Percentiles rank a stretch among this genome's conserved stretches.
phyloP scores from a whole-genome alignment of 2,888 invertebrate genomes.

The Zygogramma bicolorata region DNA sequence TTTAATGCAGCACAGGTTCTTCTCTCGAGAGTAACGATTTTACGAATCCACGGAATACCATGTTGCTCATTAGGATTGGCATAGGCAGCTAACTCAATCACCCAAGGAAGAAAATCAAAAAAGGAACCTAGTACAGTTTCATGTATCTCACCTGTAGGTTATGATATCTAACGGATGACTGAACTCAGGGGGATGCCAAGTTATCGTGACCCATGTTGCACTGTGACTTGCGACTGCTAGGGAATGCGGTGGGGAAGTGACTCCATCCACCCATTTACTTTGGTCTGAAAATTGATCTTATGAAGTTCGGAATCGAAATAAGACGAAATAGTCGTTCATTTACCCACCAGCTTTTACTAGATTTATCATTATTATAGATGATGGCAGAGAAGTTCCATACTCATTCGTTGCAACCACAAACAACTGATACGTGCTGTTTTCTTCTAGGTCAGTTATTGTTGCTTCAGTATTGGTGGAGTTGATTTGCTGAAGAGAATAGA shows the following conservation, averaged over 20 bases:
- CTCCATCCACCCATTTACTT: conserved; percentile 71
- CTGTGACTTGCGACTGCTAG: conserved; percentile 83
- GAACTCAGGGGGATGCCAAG: conserved; percentile 89
- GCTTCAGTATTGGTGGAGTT: conserved; percentile 76
- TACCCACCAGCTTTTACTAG: conserved; percentile 71
- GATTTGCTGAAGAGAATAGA: too few relatives aligned
- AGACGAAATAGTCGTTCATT: too few relatives aligned
- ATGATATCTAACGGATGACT: conserved; percentile 84
- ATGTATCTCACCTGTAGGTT: conserved; percentile 78
- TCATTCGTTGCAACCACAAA: conserved; percentile 84
- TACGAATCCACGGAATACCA: too few relatives aligned
- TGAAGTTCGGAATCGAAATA: background rate
- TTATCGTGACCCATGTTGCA: conserved; percentile 84
- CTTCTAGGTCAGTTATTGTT: conserved; percentile 74
- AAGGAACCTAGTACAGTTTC: too few relatives aligned
- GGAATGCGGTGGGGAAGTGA: conserved; percentile 86
- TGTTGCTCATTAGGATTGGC: too few relatives aligned
- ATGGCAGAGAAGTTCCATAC: conserved; percentile 84
- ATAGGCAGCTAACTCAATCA: too few relatives aligned
- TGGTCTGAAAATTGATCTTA: conserved; percentile 45
- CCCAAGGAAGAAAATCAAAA: too few relatives aligned
- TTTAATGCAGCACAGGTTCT: too few relatives aligned
- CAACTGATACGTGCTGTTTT: conserved; percentile 80
- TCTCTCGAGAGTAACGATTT: too few relatives aligned
- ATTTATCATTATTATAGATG: conserved; percentile 83